Base-by-base conservation (phyloP, 1,140 invertebrate genomes). In the Holotrichia oblita region DNA sequence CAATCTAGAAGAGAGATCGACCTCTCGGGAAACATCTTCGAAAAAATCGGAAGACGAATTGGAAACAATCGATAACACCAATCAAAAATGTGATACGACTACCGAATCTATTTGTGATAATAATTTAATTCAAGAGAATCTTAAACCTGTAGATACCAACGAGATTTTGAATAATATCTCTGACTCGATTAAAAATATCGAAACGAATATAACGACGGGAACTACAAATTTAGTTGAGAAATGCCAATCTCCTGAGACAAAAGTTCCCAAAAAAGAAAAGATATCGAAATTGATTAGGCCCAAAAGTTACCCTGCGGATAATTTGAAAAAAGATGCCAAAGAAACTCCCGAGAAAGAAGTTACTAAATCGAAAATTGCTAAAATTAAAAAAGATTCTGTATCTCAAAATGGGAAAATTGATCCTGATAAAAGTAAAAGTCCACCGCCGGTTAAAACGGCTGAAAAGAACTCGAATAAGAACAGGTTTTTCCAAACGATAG, bases 241-340 rank as follows among this genome's bases (percentile, higher is more conserved):
- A 73, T 77, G 61, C 20, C 61, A 69, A 69, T 24, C 61, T 27
- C 61, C 61, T 12, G 83, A 82, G 0, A 27, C 61, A 9, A 78
- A 84, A n/a, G 79, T 77, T 27, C 59, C 79, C 4, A 87, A 85
- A 42, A 87, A 88, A 27, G 84, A 83, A 8, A 81, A 78, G 59
- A 88, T 90, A 80, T 92, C 91, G 1, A 91, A 90, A 87, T 81
- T 93, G 24, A 88, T 89, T 14, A 85, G 92, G 61, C 92, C 91
- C 7, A 89, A 89, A 75, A 89, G 89, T 20, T 89, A 88, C 81
- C 89, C 88, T 40, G 86, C 80, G 22, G 89, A 89, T 55, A 83
- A 77, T 69, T 83, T 79, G 10, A 83, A 61, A 77, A 88, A 88
- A 83, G 87, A 88, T 79, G 82, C 87, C 69, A 89, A 88, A 85